A percentile compares a stretch with the other conserved stretches of the same genome.
Evolutionary conservation across 2,888 invertebrate species (phyloP).

Genomic region (Pocota personata): DNA sequence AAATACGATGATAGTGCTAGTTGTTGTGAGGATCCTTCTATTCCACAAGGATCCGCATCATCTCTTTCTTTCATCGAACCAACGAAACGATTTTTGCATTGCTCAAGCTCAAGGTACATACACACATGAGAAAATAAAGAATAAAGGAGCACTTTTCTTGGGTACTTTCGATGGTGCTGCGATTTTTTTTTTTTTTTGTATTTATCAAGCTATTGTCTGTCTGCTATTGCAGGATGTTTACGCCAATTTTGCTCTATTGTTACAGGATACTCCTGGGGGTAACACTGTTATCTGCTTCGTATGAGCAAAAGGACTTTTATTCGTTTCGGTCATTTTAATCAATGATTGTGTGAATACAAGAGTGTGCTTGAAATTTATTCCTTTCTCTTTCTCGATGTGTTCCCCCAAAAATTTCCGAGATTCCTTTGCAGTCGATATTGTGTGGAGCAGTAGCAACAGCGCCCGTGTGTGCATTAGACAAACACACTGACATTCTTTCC

Average conservation of each 20-base stretch:
- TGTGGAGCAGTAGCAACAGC: constrained; percentile 42
- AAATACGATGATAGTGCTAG: constrained; percentile 41
- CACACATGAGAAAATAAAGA: constrained; percentile 9
- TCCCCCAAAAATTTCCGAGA: constrained; percentile 38
- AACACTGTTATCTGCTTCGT: constrained; percentile 45
- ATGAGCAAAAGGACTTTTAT: constrained; percentile 46
- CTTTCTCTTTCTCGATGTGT: background rate
- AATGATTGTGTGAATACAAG: constrained; percentile 59
- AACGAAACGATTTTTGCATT: constrained; percentile 47
- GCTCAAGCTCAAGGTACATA: constrained; percentile 41
- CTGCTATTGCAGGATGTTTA: constrained; percentile 68
- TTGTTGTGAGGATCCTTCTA: constrained; percentile 58
- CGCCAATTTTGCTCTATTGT: constrained; percentile 72
- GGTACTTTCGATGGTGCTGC: constrained; percentile 33
- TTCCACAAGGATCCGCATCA: constrained; percentile 33
- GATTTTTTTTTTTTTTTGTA: constrained; percentile 71
- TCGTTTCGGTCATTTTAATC: constrained; percentile 73
- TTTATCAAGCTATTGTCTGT: constrained; percentile 71
- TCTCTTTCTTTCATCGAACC: constrained; percentile 33
- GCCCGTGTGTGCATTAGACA: constrained; percentile 62
- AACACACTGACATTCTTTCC: constrained; percentile 63
- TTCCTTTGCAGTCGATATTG: constrained; percentile 26
- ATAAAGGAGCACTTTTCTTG: constrained; percentile 32
- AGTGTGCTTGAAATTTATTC: constrained; percentile 52
- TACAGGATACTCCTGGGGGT: constrained; percentile 59